Evolutionary conservation across 2,797 vertebrate species (phyloP), one percentile per base, ranked within the genome.

Genomic region (Melanotaenia boesemani): DNA sequence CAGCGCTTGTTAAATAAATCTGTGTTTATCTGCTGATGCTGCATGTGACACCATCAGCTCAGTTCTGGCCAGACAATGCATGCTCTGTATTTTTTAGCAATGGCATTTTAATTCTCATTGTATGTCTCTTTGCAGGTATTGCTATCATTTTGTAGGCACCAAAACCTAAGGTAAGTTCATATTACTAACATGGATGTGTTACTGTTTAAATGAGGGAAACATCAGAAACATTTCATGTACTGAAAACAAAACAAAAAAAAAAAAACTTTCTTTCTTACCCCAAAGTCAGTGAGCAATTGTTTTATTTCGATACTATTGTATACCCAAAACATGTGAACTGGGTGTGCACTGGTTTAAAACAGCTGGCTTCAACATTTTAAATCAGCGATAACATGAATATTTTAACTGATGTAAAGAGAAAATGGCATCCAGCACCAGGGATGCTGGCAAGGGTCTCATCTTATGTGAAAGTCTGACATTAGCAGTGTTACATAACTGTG

Each of bases 401-500:
- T 74, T 79, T 34, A 77, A 74, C 22, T 85, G 84, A 85, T 71
- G 55, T 57, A 46, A 56, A 81, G 66, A 26, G 64, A 84, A 88
- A 88, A 86, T 62, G 71, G 75, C 82, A 89, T 70, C 64, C 24
- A 86, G 73, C 65, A 83, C 68, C 75, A 77, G 62, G 37, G 82
- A 86, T 59, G 60, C 67, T 70, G 72, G 34, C 62, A 48, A 81
- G 74, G 71, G 63, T 83, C 66, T 86, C 84, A 61, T 86, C 67
- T 80, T 80, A 73, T 78, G 65, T 75, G 80, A 89, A 77, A 80
- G 57, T 80, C 80, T 90, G 83, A 91, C 91, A 89, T 90, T 83
- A 90, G 82, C 52, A 39, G 50, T 58, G 75, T 94, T 93, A 81
- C 83, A 85, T 92, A 93, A 94, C 76, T 46, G 68, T 85, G 81